Evolutionary conservation across 2,888 invertebrate species (phyloP).

Genomic region (Aricia artaxerxes): DNA sequence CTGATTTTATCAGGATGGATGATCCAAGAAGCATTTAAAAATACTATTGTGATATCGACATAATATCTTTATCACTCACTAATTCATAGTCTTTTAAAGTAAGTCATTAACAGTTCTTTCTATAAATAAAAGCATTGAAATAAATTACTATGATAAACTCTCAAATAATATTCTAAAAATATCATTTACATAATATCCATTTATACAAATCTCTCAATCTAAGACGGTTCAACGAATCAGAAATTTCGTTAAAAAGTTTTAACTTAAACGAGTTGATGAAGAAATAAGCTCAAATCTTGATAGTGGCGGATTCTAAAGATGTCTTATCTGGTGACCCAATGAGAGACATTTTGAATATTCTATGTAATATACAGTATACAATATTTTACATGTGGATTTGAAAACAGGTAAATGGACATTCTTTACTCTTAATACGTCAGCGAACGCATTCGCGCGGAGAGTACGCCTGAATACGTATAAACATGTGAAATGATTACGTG

Average conservation of each 20-base stretch:
- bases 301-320: background rate
- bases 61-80: background rate
- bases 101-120: background rate
- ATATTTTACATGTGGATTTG: background rate
- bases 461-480: too few species aligned
- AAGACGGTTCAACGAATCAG: background rate
- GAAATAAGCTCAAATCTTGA: constrained; percentile 7
- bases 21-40: too few species aligned
- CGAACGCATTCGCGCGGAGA: background rate
- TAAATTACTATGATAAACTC: background rate
- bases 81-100: background rate
- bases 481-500: too few species aligned
- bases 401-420: background rate
- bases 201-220: constrained; percentile 1
- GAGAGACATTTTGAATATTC: background rate
- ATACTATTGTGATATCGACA: too few species aligned
- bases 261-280: background rate
- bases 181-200: background rate
- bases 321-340: background rate
- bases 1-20: too few species aligned
- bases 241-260: background rate
- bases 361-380: background rate
- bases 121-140: background rate
- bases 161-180: background rate
- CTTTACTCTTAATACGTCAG: background rate